Evolutionary conservation across 2,113 vertebrate genomes (phyloP).

Genomic region (Nothobranchius kuhntae): DNA sequence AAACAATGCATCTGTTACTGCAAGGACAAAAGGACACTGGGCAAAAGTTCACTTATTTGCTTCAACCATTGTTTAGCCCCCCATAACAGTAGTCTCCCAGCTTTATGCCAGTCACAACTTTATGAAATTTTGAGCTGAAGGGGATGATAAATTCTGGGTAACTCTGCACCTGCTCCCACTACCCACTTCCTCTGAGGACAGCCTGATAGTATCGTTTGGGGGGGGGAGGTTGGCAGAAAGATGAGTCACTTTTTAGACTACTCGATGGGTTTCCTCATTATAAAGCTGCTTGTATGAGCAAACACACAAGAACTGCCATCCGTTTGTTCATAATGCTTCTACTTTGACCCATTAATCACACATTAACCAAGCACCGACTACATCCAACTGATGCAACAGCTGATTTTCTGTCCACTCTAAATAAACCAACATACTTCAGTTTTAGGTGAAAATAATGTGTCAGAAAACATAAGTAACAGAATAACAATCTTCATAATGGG

Average conservation of each 20-base stretch:
- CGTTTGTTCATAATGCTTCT: neutral
- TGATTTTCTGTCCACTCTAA: neutral
- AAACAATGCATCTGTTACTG: too few relatives aligned
- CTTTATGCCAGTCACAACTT: neutral
- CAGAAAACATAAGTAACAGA: too few relatives aligned
- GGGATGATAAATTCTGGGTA: neutral
- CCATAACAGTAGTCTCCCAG: neutral
- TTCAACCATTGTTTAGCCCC: too few relatives aligned
- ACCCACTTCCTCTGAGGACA: neutral
- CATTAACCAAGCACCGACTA: too few relatives aligned
- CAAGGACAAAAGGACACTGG: too few relatives aligned
- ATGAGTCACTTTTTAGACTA: neutral
- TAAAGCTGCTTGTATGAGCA: neutral
- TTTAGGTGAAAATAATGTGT: too few relatives aligned
- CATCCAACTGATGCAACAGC: neutral
- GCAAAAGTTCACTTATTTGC: too few relatives aligned
- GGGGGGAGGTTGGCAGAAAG: neutral
- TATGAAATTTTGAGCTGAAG: constrained; percentile 2
- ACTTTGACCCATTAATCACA: neutral
- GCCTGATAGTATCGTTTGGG: neutral
- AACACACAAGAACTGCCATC: neutral
- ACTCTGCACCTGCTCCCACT: too few relatives aligned
- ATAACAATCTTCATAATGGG: too few relatives aligned
- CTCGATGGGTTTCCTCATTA: neutral
- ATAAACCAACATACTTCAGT: neutral